Evolutionary conservation across 2,113 vertebrate species (phyloP).

Genomic region (Eonycteris spelaea): DNA sequence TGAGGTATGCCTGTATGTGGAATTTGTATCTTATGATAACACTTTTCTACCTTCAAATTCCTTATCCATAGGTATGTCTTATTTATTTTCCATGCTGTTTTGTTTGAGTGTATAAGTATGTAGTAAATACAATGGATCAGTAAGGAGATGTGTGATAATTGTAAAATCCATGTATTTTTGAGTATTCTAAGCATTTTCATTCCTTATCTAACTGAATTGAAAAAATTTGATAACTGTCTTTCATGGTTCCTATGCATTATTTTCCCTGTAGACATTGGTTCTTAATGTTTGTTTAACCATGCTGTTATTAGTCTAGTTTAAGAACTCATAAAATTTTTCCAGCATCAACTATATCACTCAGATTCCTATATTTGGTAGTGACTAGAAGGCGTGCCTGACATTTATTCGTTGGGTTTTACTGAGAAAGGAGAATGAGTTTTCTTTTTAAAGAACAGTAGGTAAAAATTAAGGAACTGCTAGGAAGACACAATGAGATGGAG

Average conservation of each 20-base stretch:
- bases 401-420: slow-evolving; percentile 1
- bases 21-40: not conserved
- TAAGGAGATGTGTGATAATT: not conserved
- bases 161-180: not conserved
- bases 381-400: not conserved
- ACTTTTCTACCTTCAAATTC: not conserved
- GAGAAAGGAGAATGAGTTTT: not conserved
- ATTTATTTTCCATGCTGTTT: not conserved
- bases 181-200: not conserved
- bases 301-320: not conserved
- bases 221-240: not conserved
- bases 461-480: not conserved
- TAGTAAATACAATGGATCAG: not conserved
- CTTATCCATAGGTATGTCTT: not conserved
- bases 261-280: not conserved
- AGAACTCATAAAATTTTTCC: not conserved
- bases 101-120: not conserved
- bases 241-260: not conserved
- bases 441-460: not conserved
- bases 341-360: not conserved
- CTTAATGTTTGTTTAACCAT: not conserved
- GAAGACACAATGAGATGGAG: not conserved
- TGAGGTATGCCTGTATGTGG: not conserved
- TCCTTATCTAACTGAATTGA: not conserved
- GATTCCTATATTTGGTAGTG: not conserved